Evolutionary conservation across 2,888 invertebrate genomes (phyloP).

Genomic region (Caenorhabditis afra): DNA sequence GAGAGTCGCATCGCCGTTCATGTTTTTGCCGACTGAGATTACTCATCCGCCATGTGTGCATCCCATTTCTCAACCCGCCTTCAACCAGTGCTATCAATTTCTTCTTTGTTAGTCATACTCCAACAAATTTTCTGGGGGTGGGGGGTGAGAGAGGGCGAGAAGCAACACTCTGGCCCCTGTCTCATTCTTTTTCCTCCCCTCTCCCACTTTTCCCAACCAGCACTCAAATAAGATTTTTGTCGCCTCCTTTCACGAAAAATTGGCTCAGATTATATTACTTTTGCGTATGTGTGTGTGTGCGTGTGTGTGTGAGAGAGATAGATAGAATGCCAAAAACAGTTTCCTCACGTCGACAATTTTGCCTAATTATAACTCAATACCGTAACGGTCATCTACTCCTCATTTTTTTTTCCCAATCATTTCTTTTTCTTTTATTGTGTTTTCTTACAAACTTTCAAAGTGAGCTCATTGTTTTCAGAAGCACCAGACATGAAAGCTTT

Average conservation of each 20-base stretch:
- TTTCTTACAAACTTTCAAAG: conserved; percentile 1
- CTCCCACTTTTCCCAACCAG: background rate
- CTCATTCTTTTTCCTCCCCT: background rate
- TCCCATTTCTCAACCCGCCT: conserved; percentile 25
- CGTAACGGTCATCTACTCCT: too few relatives aligned
- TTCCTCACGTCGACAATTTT: conserved; percentile 21
- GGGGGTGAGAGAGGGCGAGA: conserved; percentile 14
- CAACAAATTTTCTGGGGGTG: conserved; percentile 19
- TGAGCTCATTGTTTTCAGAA: background rate
- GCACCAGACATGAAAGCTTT: conserved; percentile 48
- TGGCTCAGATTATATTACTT: conserved; percentile 37
- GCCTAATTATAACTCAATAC: conserved; percentile 29
- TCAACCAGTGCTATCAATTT: conserved; percentile 44
- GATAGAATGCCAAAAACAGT: conserved; percentile 35
- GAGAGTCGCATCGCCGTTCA: conserved; percentile 17
- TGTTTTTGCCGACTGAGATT: conserved; percentile 26
- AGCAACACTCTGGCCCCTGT: conserved; percentile 27
- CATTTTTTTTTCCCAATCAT: conserved; percentile 15
- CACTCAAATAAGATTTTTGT: conserved; percentile 14
- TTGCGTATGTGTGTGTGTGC: background rate
- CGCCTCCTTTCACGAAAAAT: conserved; percentile 18
- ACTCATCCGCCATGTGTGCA: conserved; percentile 47
- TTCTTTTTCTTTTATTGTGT: conserved; percentile 6
- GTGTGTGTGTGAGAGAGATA: background rate
- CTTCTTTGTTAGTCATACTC: conserved; percentile 54